Evolutionary conservation across 2,888 invertebrate genomes (phyloP).

Genomic region (Anarsia innoxiella): DNA sequence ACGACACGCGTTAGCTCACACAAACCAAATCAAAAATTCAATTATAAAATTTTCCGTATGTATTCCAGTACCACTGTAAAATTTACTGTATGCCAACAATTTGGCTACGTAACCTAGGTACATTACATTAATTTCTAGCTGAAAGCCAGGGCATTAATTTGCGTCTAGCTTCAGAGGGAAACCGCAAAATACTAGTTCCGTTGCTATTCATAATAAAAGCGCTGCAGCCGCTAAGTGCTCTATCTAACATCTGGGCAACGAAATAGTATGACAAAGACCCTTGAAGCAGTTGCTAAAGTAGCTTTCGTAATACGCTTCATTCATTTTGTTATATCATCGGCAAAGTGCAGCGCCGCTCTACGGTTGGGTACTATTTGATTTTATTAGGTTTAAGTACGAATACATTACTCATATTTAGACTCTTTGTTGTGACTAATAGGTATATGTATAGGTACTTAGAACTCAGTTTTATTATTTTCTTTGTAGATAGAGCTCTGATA

Average conservation of each 20-base stretch:
- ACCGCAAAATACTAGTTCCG: slow-evolving; percentile 73
- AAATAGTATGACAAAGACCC: slow-evolving; percentile 58
- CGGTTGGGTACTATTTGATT: too few relatives aligned
- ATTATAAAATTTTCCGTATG: slow-evolving; percentile 44
- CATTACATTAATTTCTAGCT: slow-evolving; percentile 73
- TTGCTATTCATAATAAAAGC: slow-evolving; percentile 73
- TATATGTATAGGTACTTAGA: too few relatives aligned
- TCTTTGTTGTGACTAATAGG: too few relatives aligned
- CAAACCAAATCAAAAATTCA: slow-evolving; percentile 49
- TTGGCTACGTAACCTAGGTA: slow-evolving; percentile 66
- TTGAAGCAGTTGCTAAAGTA: too few relatives aligned
- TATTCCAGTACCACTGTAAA: slow-evolving; percentile 36
- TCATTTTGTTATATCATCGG: too few relatives aligned
- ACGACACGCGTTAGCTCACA: slow-evolving; percentile 15
- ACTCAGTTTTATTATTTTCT: too few relatives aligned
- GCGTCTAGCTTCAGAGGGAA: slow-evolving; percentile 64
- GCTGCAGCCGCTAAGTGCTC: slow-evolving; percentile 68
- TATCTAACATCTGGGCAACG: slow-evolving; percentile 66
- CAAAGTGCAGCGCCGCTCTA: too few relatives aligned
- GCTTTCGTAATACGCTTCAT: too few relatives aligned
- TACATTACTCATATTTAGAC: too few relatives aligned
- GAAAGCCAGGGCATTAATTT: slow-evolving; percentile 71
- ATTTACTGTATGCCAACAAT: slow-evolving; percentile 64
- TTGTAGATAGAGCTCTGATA: too few relatives aligned
- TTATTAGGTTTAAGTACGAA: too few relatives aligned